phyloP scores from a whole-genome alignment of 1,140 invertebrate species.

The Aricia agestis region DNA sequence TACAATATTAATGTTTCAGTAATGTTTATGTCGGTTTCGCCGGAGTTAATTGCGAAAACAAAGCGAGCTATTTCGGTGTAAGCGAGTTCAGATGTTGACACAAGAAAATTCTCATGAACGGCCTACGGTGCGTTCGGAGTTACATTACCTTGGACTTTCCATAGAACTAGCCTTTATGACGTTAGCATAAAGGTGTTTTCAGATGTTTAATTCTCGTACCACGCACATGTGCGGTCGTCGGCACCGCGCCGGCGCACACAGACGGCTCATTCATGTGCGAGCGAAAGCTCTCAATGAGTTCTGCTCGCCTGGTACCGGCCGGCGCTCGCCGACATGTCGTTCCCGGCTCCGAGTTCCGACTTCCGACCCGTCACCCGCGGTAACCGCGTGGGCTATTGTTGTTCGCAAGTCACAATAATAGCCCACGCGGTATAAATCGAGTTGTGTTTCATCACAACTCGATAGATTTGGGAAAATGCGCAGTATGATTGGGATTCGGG shows the following conservation, averaged over 20 bases:
- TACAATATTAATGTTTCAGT: constrained; percentile 6
- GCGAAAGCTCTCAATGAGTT: constrained; percentile 56
- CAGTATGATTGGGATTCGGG: no score
- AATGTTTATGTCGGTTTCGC: constrained; percentile 12
- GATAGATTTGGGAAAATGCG: no score
- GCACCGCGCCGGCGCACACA: constrained; percentile 44
- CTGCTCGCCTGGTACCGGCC: constrained; percentile 59
- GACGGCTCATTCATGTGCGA: constrained; percentile 58
- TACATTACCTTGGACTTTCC: no score
- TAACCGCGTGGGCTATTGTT: constrained; percentile 22
- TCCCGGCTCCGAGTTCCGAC: no score
- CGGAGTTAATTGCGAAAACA: constrained; percentile 53
- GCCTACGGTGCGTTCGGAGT: constrained; percentile 40
- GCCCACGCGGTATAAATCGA: no score
- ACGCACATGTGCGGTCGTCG: constrained; percentile 31
- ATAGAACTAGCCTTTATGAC: no score
- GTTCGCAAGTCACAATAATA: no score
- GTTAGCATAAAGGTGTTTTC: constrained; percentile 65
- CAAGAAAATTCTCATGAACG: constrained; percentile 71
- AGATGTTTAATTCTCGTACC: not conserved
- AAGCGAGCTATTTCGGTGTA: constrained; percentile 66
- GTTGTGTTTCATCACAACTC: not conserved
- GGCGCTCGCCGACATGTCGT: constrained; percentile 62
- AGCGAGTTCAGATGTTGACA: constrained; percentile 64
- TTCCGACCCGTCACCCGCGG: constrained; percentile 34